Conservation (phyloP, 2,797 vertebrate species). For the Buceros bicornis region DNA sequence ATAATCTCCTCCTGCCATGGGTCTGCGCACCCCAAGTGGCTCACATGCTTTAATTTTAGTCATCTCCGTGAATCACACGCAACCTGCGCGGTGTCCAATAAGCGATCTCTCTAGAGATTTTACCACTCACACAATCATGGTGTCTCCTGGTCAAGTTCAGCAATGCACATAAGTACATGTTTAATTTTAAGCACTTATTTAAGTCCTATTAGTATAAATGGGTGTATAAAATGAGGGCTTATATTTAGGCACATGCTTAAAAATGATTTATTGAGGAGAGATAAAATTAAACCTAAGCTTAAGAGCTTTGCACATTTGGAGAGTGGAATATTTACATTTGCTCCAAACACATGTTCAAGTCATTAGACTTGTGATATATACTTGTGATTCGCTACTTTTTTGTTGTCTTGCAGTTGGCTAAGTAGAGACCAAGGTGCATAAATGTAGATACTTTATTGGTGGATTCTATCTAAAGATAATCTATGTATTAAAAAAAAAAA, state of each 20-base stretch:
- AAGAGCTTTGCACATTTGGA: slow-evolving; percentile 40
- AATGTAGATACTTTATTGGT: neutral
- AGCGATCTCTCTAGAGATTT: neutral
- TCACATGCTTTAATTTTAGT: neutral
- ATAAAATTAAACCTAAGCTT: slow-evolving; percentile 62
- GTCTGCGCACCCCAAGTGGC: neutral
- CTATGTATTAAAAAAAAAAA: neutral
- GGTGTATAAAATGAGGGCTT: neutral
- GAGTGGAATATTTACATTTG: slow-evolving; percentile 61
- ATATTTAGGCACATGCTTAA: slow-evolving; percentile 46
- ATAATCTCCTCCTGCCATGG: neutral
- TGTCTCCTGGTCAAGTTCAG: neutral
- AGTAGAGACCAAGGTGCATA: neutral
- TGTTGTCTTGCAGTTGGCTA: neutral
- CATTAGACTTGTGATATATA: slow-evolving; percentile 28
- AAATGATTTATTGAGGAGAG: slow-evolving; percentile 64
- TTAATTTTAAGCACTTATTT: slow-evolving; percentile 55
- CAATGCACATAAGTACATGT: neutral
- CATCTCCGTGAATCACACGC: neutral
- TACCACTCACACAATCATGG: neutral
- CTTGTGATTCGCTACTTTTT: neutral
- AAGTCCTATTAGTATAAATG: slow-evolving; percentile 51
- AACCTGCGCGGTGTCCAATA: neutral
- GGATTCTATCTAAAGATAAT: neutral
- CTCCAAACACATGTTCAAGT: slow-evolving; percentile 44